A percentile compares a stretch with the other conserved stretches of the same genome.
Conservation (phyloP, 2,113 vertebrate species). For the Centropus bengalensis region DNA sequence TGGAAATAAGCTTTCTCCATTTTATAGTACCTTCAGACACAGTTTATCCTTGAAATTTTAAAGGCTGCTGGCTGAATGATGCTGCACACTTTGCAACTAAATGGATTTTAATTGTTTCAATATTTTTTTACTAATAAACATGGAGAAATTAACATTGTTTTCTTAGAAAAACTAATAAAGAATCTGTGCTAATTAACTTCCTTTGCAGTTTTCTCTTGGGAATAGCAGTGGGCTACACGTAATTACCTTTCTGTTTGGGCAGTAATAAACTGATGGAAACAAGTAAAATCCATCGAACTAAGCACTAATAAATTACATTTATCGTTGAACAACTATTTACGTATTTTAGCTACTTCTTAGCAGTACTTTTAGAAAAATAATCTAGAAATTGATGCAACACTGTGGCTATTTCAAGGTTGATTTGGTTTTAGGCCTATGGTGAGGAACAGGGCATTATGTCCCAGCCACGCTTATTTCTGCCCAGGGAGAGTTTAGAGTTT, state of each 20-base stretch:
- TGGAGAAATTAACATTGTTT: neutral
- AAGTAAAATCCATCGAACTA: neutral
- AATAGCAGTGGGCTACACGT: neutral
- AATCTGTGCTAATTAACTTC: constrained; percentile 7
- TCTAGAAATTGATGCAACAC: neutral
- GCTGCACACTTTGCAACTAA: neutral
- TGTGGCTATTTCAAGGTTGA: neutral
- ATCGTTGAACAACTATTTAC: neutral
- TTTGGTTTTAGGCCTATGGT: neutral
- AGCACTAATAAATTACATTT: neutral
- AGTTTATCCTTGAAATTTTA: neutral
- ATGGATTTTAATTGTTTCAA: neutral
- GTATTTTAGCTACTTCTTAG: neutral
- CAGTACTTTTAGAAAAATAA: neutral
- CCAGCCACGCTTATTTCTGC: neutral
- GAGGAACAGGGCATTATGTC: neutral
- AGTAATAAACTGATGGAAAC: neutral
- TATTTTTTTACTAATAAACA: neutral
- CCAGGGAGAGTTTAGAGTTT: neutral
- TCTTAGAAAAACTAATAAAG: neutral
- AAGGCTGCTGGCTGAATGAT: neutral
- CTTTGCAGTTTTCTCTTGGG: neutral
- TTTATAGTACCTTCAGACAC: neutral
- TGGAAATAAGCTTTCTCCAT: neutral
- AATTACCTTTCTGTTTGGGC: neutral